Evolutionary conservation across 2,888 invertebrate genomes (phyloP), one percentile per base, ranked within the genome.

Genomic region (Macrosoma leucophasiata): DNA sequence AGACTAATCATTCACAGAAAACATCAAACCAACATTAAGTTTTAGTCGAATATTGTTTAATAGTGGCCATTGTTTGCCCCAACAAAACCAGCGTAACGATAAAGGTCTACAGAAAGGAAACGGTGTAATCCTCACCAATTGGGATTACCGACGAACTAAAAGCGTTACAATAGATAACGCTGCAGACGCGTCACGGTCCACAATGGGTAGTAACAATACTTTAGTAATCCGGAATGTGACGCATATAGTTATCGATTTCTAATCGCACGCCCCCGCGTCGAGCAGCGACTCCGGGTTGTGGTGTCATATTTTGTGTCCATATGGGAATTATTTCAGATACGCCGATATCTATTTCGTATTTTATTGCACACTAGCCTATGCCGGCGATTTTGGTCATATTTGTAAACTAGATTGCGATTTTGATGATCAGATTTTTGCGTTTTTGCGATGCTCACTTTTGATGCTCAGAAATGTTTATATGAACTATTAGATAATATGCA

Each of bases 181-280:
- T 58, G 55, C n/a, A n/a, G n/a, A n/a, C n/a, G n/a, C 59, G 58
- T 57, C 58, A 57, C 54, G 58, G n/a, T n/a, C 59, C 57, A 71
- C 72, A 75, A 73, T 69, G 50, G 67, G 50, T 52, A 65, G 58
- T 63, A 65, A 74, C 66, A 72, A 72, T 67, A 60, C 58, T 52
- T 59, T 57, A 62, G 63, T 59, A 59, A 58, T 58, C 52, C 49
- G 51, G 66, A 69, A 69, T 68, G 65, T 77, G 75, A 77, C 71
- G 73, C 70, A 70, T 65, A 65, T 62, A 58, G 58, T 70, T 76
- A 81, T 79, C 68, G 78, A 78, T 79, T 76, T 77, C 62, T 75
- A 74, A 78, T 79, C 73, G 67, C 60, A 69, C 76, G 64, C 73
- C 77, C 68, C 66, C 74, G 57, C 55, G 45, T 36, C 44, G 46